Percentiles rank a stretch among this genome's conserved stretches.
These are phyloP conservation scores for Megaustenia siamemsis DNA, from an alignment of 2,888 invertebrate genomes.

Conservation along the genomic window DNA sequence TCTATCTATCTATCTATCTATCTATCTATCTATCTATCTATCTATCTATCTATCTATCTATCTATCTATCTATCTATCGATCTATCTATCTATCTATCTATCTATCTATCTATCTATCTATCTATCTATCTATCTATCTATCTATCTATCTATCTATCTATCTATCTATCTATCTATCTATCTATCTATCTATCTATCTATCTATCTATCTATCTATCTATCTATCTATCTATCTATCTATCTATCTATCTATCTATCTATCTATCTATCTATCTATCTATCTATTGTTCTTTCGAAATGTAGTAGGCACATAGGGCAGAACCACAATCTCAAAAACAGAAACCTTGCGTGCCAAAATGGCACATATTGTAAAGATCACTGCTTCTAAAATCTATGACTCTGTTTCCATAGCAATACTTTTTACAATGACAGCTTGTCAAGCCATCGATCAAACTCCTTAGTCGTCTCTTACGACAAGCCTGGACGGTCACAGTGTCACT, in stretches of 20 bases:
- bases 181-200: conserved; percentile 29
- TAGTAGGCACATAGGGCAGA: too few relatives aligned
- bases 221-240: background rate
- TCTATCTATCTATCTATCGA: conserved; percentile 3
- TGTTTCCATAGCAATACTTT: too few relatives aligned
- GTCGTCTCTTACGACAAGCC: too few relatives aligned
- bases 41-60: conserved; percentile 29
- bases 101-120: conserved; percentile 18
- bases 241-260: conserved; percentile 13
- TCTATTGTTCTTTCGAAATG: too few relatives aligned
- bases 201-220: background rate
- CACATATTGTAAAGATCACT: too few relatives aligned
- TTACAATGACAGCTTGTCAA: too few relatives aligned
- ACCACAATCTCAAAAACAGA: too few relatives aligned
- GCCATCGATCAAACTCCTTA: too few relatives aligned
- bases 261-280: too few relatives aligned
- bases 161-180: conserved; percentile 35
- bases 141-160: background rate
- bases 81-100: background rate
- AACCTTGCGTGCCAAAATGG: too few relatives aligned
- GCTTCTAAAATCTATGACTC: too few relatives aligned
- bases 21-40: conserved; percentile 24
- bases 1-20: conserved; percentile 16
- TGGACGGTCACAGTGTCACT: too few relatives aligned
- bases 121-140: background rate